phyloP scores from a whole-genome alignment of 2,888 invertebrate species.

The Myathropa florea region DNA sequence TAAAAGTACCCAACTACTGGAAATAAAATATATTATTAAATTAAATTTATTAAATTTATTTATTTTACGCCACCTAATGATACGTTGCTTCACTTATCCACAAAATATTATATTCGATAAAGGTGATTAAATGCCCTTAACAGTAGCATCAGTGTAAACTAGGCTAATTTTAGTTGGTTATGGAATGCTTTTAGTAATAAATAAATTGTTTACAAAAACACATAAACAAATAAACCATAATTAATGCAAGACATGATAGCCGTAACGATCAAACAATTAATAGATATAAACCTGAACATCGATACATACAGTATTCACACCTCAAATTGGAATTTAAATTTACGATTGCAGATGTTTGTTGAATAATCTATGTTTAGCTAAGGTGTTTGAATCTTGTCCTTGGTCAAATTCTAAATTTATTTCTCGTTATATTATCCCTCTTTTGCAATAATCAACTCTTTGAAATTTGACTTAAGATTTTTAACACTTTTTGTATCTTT shows the following conservation, averaged over 20 bases:
- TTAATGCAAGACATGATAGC: not conserved
- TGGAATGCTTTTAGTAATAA: slow-evolving; percentile 44
- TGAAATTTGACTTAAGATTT: not conserved
- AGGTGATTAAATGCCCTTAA: no score
- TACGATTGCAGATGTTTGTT: not conserved
- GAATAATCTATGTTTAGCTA: not conserved
- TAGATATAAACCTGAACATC: not conserved
- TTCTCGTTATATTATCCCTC: not conserved
- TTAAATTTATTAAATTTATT: no score
- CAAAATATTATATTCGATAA: no score
- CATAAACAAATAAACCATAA: not conserved
- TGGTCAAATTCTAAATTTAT: not conserved
- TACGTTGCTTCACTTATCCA: no score
- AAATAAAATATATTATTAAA: no score
- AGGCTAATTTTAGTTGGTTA: not conserved
- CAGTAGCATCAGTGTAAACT: slow-evolving; percentile 19
- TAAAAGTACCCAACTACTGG: no score
- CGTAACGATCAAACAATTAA: not conserved
- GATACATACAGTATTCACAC: not conserved
- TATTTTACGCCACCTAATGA: no score
- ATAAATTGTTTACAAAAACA: not conserved
- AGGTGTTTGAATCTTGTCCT: not conserved
- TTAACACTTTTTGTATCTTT: no score
- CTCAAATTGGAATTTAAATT: not conserved
- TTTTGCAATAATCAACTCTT: no score